A percentile compares a stretch with the other conserved stretches of the same genome.
Evolutionary conservation across 2,113 vertebrate genomes (phyloP).

Genomic region (Aix galericulata): DNA sequence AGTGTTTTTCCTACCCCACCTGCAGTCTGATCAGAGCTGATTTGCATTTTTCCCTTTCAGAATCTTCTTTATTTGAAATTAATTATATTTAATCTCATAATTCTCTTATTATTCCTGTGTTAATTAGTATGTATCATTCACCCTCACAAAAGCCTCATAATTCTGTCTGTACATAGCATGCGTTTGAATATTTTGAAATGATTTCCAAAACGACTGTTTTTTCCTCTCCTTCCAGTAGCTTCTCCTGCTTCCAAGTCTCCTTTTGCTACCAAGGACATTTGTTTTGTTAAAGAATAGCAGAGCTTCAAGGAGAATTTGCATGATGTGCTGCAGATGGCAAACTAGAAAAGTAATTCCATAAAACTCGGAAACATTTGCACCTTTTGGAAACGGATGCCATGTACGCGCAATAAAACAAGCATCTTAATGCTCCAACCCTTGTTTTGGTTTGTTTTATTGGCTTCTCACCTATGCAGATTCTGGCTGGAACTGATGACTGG

Average conservation of each 20-base stretch:
- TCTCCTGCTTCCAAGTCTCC: neutral
- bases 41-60: neutral
- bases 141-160: neutral
- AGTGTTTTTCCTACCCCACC: neutral
- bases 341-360: neutral
- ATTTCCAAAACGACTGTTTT: neutral
- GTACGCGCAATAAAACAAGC: fast-evolving
- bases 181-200: neutral
- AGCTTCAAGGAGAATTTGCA: neutral
- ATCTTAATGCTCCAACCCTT: neutral
- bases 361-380: neutral
- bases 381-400: neutral
- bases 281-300: neutral
- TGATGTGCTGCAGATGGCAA: neutral
- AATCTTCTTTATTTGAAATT: conserved; percentile 38
- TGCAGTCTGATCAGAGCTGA: conserved; percentile 9
- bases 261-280: neutral
- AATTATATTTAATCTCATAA: conserved; percentile 43
- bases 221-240: neutral
- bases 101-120: conserved; percentile 11
- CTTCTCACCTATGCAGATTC: conserved; percentile 89
- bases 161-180: neutral
- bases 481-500: conserved; percentile 89
- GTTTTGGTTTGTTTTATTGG: neutral
- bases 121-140: conserved; percentile 40